Evolutionary conservation across 2,113 vertebrate species (phyloP), one percentile per base, ranked within the genome.

Genomic region (Okapia johnstoni): DNA sequence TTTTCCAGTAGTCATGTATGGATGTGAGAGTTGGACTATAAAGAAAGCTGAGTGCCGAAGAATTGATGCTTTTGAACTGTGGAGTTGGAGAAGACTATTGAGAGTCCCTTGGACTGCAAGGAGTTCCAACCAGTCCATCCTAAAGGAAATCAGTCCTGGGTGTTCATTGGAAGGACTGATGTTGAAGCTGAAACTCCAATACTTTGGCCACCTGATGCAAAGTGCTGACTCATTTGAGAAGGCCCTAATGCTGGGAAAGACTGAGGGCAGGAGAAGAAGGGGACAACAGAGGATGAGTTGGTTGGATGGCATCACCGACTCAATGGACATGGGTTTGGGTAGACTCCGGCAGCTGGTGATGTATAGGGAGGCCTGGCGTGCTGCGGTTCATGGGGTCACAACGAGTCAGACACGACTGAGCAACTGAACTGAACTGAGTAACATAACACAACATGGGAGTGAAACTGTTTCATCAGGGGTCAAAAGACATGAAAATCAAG

Each of bases 391-490:
- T 3, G 9, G n/a, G n/a, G n/a, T 70, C 2, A 1, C n/a, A 40
- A n/a, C n/a, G 66, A 70, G n/a, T 70, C 5, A 0, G 66, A 70
- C 2, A 40, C 5, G 0, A 70, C 66, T 36, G 66, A 70, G 66
- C 0, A 0, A 70, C n/a, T 0, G 2, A 70, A 23, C 19, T 40
- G 19, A 40, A 40, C 19, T 40, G 19, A 43, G 6, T n/a, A 86
- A 66, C n/a, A 66, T 83, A 88, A 84, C 28, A 92, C 2, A 76
- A 50, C 26, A 43, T 50, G 15, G 43, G 43, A 86, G 50, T n/a
- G 33, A 91, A 89, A 70, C 21, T 8, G 50, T 36, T 80, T 63
- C 21, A 7, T 16, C 25, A 60, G 3, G 19, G 48, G 61, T 26
- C 33, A 63, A 94, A 92, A 52, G 70, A 52, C 14, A 70, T 58